Conservation (phyloP, 2,113 vertebrate genomes). For the Hipposideros armiger region DNA sequence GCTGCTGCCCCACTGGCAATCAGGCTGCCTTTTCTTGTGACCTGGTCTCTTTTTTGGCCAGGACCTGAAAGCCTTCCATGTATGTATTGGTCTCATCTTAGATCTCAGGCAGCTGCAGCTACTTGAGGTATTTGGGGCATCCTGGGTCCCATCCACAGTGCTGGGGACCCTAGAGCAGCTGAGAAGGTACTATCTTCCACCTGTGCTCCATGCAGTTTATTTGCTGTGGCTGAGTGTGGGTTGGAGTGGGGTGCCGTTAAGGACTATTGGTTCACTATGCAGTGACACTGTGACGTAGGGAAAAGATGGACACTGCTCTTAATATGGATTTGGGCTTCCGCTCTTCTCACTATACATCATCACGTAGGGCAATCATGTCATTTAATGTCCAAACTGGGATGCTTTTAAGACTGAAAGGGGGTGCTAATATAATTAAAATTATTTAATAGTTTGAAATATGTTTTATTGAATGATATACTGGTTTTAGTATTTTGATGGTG, state of each 20-base stretch:
- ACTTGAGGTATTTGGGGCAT: background rate
- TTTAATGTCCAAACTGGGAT: background rate
- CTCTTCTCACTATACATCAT: background rate
- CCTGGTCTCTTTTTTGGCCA: background rate
- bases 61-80: background rate
- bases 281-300: background rate
- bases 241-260: background rate
- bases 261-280: background rate
- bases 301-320: background rate
- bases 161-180: background rate
- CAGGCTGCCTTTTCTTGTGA: background rate
- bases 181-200: background rate
- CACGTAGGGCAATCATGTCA: background rate
- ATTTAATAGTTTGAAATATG: background rate
- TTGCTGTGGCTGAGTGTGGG: background rate
- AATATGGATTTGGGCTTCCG: background rate
- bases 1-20: background rate
- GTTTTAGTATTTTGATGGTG: conserved; percentile 15
- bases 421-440: background rate
- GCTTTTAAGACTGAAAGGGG: background rate
- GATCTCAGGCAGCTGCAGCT: background rate
- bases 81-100: background rate
- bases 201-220: background rate
- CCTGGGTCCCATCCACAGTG: background rate
- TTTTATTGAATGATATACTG: background rate